phyloP scores from a whole-genome alignment of 2,113 vertebrate genomes.

The Pseudolaguvia tuberculata region DNA sequence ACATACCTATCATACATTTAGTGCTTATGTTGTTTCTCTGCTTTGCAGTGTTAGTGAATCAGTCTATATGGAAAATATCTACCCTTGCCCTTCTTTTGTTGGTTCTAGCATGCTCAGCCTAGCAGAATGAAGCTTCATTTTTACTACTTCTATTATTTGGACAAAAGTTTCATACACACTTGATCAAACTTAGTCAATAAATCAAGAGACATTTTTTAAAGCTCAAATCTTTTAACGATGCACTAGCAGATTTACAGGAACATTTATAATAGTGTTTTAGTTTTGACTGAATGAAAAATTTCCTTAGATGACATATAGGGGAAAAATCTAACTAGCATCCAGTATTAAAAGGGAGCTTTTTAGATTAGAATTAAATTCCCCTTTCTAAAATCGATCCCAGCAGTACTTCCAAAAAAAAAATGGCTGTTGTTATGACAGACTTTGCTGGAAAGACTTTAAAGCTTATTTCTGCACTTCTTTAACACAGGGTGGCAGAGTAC shows the following conservation, averaged over 20 bases:
- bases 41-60: neutral
- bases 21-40: neutral
- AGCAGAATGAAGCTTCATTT: neutral
- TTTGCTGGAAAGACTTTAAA: neutral
- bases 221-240: neutral
- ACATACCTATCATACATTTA: neutral
- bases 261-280: no score
- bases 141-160: neutral
- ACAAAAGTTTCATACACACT: neutral
- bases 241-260: no score
- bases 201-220: neutral
- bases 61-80: constrained; percentile 13
- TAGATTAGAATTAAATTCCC: no score
- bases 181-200: neutral
- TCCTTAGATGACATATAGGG: no score
- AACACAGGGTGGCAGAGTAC: no score
- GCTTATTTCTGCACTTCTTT: no score
- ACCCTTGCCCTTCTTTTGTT: neutral
- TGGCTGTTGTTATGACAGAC: neutral
- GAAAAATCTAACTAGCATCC: no score
- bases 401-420: neutral
- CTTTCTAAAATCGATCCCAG: neutral
- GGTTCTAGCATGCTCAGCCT: neutral
- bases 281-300: no score
- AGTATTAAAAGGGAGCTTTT: no score